A percentile compares a stretch with the other conserved stretches of the same genome.
These are phyloP conservation scores for Polydrusus cervinus DNA, from an alignment of 2,888 invertebrate species.

Conservation along the genomic window DNA sequence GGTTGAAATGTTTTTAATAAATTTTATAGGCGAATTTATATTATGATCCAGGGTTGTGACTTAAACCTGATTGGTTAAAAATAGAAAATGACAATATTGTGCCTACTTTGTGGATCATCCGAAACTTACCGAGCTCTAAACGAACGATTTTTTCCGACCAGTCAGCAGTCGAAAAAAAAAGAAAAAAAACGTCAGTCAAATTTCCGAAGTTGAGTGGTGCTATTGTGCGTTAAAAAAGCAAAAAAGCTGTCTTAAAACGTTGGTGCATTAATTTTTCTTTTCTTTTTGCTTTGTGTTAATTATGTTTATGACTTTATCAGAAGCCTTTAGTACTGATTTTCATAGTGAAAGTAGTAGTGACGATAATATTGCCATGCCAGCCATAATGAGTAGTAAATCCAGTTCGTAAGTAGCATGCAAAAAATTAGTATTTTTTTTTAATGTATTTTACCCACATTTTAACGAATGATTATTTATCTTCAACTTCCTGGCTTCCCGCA, in stretches of 20 bases:
- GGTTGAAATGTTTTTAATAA: background rate
- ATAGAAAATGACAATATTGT: too few relatives aligned
- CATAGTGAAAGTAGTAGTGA: constrained; percentile 62
- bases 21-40: background rate
- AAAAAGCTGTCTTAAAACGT: constrained; percentile 6
- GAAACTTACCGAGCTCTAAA: background rate
- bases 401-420: constrained; percentile 64
- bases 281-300: constrained; percentile 64
- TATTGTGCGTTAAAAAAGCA: constrained; percentile 41
- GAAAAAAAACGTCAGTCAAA: constrained; percentile 3
- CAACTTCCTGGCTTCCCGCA: background rate
- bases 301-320: constrained; percentile 71
- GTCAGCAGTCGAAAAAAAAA: background rate
- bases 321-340: constrained; percentile 67
- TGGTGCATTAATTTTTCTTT: constrained; percentile 33
- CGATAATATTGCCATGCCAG: constrained; percentile 68
- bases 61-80: too few relatives aligned
- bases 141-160: constrained; percentile 4
- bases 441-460: background rate
- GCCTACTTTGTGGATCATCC: background rate
- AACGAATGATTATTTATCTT: background rate
- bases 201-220: constrained; percentile 33
- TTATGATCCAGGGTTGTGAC: background rate
- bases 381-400: constrained; percentile 68
- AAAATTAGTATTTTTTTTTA: constrained; percentile 12